Conservation (phyloP, 2,113 vertebrate species). For the Zosterops hypoxanthus region DNA sequence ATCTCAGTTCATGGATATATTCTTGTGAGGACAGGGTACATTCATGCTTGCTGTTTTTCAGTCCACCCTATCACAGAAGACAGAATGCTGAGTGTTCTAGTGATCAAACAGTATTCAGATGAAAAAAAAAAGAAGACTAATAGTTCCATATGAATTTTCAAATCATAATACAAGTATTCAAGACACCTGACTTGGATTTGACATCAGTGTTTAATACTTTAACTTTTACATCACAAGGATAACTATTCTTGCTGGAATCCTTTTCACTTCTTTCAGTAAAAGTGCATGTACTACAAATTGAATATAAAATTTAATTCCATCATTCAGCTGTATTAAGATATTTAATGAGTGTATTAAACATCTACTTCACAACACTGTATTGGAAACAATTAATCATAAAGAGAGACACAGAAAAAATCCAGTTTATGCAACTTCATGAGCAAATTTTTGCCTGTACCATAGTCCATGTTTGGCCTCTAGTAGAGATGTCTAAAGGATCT, state of each 20-base stretch:
- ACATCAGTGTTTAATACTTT: accelerated
- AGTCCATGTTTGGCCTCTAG: constrained; percentile 33
- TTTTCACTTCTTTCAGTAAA: neutral
- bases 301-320: neutral
- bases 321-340: neutral
- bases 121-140: neutral
- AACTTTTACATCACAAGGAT: neutral
- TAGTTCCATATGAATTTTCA: neutral
- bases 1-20: constrained; percentile 94
- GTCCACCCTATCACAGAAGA: constrained; percentile 84
- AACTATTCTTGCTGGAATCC: neutral
- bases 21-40: constrained; percentile 95
- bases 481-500: neutral
- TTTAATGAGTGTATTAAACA: neutral
- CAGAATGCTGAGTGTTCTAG: neutral
- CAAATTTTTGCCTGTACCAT: constrained; percentile 38
- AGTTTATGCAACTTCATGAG: constrained; percentile 10
- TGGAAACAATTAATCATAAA: neutral
- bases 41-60: constrained; percentile 97
- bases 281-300: neutral
- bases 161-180: neutral
- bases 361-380: neutral
- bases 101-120: neutral
- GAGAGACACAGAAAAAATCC: accelerated
- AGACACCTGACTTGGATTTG: neutral